Base-by-base conservation (phyloP, 53 echinoderm and acorn worm genomes). In the Apostichopus leukothele region DNA sequence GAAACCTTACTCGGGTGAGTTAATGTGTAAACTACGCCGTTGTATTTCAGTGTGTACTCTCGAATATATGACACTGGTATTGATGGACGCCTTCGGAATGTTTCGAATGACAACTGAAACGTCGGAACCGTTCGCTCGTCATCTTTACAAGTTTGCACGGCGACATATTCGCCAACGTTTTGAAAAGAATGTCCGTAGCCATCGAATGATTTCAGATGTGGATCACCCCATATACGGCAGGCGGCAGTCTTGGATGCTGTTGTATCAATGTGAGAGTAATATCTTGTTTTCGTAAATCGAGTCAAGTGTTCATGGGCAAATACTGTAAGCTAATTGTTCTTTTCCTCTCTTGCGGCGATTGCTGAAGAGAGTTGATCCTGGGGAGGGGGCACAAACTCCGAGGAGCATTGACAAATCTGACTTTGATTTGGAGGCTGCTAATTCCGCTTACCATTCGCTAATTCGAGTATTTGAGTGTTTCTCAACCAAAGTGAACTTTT, bases 191-290 rank as follows among this genome's bases (percentile, higher is more conserved):
- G 67, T 5, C 85, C 85, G 1, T 85, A 85, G 63, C 85, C 85
- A 50, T 85, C 85, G 16, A 85, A 85, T 7, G 85, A 67, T 23
- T 85, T 85, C 67, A 67, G 85, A 85, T 85, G 85, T 13, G 67
- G 67, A 60, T 85, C 85, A 63, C 85, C 85, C 85, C 85, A 85
- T 13, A 85, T 10, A 18, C 85, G 85, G 50, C 85, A 85, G 0
- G 85, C 67, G 16, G 23, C 67, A 57, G 57, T 57, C 57, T 57
- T 10, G 1, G 1, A 9, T 9, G 8, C 57, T 57, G 57, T 57
- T 57, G 3, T 39, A 39, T 39, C 39, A 39, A 39, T 39, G 39
- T 39, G 39, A 39, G 39, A 39, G 39, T 39, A 39, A 39, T 39
- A 39, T 39, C 39, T 39, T 39, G 39, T 39, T 3, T 39, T 39